Evolutionary conservation across 2,797 vertebrate genomes (phyloP).

Genomic region (Gobio occitaniae): DNA sequence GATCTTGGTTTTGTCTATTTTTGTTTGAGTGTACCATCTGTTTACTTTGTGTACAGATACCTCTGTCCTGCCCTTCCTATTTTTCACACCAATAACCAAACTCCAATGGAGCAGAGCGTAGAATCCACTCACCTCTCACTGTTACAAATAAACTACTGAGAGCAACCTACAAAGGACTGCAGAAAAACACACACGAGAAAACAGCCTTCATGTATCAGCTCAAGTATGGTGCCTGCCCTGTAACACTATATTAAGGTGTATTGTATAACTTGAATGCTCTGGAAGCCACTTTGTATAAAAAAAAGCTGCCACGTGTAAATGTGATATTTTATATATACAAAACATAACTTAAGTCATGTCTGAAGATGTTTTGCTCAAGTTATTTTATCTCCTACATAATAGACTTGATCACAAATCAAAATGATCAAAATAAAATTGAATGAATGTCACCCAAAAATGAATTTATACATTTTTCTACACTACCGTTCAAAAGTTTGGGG

Average conservation of each 20-base stretch:
- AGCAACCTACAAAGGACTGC: conserved; percentile 6
- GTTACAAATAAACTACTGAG: conserved; percentile 48
- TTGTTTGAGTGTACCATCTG: conserved; percentile 30
- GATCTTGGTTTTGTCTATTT: conserved; percentile 33
- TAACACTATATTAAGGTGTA: background rate
- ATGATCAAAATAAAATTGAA: background rate
- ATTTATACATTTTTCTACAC: background rate
- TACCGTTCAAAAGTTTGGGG: background rate
- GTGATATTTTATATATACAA: background rate
- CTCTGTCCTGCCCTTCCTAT: conserved; percentile 35
- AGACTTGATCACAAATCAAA: background rate
- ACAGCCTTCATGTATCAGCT: conserved; percentile 1
- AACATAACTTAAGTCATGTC: background rate
- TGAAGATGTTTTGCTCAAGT: background rate
- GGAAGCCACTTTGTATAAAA: background rate
- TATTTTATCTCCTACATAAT: background rate
- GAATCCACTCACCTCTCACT: conserved; percentile 39
- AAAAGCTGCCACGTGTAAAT: background rate
- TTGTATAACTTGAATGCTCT: background rate
- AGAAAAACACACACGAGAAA: conserved; percentile 10
- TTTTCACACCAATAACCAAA: conserved; percentile 51
- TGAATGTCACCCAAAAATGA: background rate
- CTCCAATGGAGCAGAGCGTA: conserved; percentile 34
- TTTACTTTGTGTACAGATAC: conserved; percentile 33
- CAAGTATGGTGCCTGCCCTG: background rate